Conservation (phyloP, 2,888 invertebrate species). For the Polia nebulosa region DNA sequence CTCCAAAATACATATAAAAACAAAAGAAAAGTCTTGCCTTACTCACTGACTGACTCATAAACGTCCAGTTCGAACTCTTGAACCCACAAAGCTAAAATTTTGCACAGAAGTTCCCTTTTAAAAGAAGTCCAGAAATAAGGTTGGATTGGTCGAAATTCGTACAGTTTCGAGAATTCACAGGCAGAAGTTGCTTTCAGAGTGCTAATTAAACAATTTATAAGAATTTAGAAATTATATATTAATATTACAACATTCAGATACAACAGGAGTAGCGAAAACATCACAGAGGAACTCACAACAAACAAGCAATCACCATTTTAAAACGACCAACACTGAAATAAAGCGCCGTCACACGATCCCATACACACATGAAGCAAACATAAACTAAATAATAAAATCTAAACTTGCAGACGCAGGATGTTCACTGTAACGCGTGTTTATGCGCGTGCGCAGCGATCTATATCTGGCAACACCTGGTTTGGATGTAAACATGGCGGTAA, state of each 20-base stretch:
- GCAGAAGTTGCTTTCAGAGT: no score
- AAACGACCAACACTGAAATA: conserved; percentile 32
- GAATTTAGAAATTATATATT: no score
- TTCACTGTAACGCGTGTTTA: conserved; percentile 68
- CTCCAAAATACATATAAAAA: neutral
- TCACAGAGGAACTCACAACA: conserved; percentile 24
- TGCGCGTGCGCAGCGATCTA: conserved; percentile 59
- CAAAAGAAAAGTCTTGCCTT: neutral
- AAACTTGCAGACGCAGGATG: conserved; percentile 66
- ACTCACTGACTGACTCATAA: neutral
- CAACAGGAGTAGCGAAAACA: neutral
- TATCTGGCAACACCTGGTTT: conserved; percentile 60
- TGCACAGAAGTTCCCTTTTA: neutral
- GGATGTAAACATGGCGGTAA: conserved; percentile 57
- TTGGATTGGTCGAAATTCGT: no score
- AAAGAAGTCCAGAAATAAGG: no score
- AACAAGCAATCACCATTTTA: conserved; percentile 24
- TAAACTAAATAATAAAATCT: conserved; percentile 61
- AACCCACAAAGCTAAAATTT: neutral
- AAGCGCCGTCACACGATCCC: conserved; percentile 29
- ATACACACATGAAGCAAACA: conserved; percentile 52
- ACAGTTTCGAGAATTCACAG: neutral
- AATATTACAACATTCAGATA: no score
- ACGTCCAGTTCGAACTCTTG: neutral
- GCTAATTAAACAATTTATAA: no score